Evolutionary conservation across 2,797 vertebrate species (phyloP), one percentile per base, ranked within the genome.

Genomic region (Tadarida brasiliensis): DNA sequence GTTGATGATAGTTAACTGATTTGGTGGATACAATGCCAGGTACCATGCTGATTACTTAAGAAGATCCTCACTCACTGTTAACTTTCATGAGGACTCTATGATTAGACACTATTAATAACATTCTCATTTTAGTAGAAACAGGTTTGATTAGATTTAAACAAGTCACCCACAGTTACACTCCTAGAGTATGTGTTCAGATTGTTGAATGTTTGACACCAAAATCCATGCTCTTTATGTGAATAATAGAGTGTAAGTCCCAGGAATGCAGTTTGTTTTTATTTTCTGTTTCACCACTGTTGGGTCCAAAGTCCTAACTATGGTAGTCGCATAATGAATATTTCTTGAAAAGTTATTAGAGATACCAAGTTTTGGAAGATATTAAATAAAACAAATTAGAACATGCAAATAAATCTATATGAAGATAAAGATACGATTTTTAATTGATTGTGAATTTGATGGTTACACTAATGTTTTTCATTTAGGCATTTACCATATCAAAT

Each of bases 91-190:
- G 56, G 20, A 67, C 28, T 54, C 26, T 33, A 24, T 61, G 28
- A 47, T 20, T 76, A 44, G 57, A 67, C 22, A 56, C 47, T 76
- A 2, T 54, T 63, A 65, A 63, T 63, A 44, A 54, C 57, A 67
- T 85, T 39, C 11, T 20, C 30, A 26, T 56, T 84, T 47, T 76
- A 56, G 49, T 33, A 67, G 35, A 92, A 85, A 67, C 35, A 92
- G 28, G 33, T 44, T 76, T 85, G n/a, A 33, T 92, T 92, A 65
- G 59, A 85, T 67, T 92, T 76, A 76, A 76, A 17, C 28, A 76
- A 76, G 16, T 76, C 49, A 33, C 44, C 47, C 56, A 83, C 24
- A 44, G 33, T 63, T 91, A 83, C 1, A 83, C 80, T 73, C 6
- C 68, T 74, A 17, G 10, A 76, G 47, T 74, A 30, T 30, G 11